Conservation (phyloP, 1,140 invertebrate genomes). For the Saccostrea cuccullata region DNA sequence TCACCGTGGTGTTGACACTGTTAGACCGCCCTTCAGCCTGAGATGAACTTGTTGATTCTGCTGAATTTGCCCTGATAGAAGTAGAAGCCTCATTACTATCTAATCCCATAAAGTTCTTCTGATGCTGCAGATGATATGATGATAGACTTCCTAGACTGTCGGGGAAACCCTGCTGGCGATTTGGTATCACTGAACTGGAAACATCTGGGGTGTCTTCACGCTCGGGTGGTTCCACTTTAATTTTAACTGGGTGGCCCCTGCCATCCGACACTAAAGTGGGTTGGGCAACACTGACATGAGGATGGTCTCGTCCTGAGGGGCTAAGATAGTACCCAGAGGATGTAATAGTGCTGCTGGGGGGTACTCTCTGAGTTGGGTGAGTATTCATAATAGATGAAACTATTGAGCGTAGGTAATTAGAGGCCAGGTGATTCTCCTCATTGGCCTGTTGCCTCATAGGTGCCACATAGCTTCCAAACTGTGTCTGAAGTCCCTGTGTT, state of each 20-base stretch:
- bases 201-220: constrained; percentile 56
- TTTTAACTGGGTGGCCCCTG: constrained; percentile 60
- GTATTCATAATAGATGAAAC: constrained; percentile 70
- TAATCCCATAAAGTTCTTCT: neutral
- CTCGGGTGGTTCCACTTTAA: constrained; percentile 67
- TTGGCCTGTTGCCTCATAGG: constrained; percentile 50
- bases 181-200: constrained; percentile 53
- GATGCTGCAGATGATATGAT: constrained; percentile 36
- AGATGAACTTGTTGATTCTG: constrained; percentile 47
- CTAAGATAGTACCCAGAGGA: constrained; percentile 69
- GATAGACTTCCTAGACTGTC: constrained; percentile 40
- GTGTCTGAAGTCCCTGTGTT: constrained; percentile 55
- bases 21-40: constrained; percentile 45
- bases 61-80: constrained; percentile 53
- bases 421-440: constrained; percentile 65
- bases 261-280: constrained; percentile 41
- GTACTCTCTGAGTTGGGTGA: constrained; percentile 57
- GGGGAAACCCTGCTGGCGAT: constrained; percentile 32
- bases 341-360: constrained; percentile 68
- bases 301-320: constrained; percentile 22
- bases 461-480: constrained; percentile 59
- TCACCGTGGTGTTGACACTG: constrained; percentile 58
- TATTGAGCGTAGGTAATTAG: constrained; percentile 70
- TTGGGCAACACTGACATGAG: constrained; percentile 8
- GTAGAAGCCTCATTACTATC: constrained; percentile 53